Base-by-base conservation (phyloP, 2,797 vertebrate genomes). In the Bradypodion ventrale region DNA sequence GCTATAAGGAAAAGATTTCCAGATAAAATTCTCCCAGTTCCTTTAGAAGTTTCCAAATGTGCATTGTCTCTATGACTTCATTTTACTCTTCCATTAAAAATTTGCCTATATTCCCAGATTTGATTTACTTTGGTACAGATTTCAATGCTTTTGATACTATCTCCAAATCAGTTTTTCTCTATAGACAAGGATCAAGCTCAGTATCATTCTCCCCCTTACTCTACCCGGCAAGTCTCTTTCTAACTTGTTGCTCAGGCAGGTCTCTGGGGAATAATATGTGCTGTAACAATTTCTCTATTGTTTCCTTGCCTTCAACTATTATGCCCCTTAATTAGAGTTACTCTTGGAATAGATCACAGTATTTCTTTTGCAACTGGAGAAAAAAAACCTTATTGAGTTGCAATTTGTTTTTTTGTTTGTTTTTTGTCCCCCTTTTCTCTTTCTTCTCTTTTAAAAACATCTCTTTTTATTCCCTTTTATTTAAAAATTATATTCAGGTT, bases 251-350 rank as follows among this genome's bases (percentile, higher is more conserved):
- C 97, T 97, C 91, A 72, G 82, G 95, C 86, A 88, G 93, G 96
- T 97, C 97, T 97, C 98, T 49, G 84, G 97, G 97, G 98, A 97
- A 98, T 98, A 97, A 97, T 98, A 98, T 96, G 94, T 95, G 88
- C 95, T 88, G 95, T 95, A 97, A 97, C 97, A 97, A 97, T 98
- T 97, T 96, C 96, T 96, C 96, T 97, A 98, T 99, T 98, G 97
- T 98, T 98, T 99, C 97, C 97, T 97, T 85, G 94, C 90, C 94
- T 96, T 95, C 92, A 92, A 95, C 96, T 96, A 96, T 97, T 96
- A 96, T 96, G 94, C 93, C 94, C 91, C 92, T 95, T 96, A 97
- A 97, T 98, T 97, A 94, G 95, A 96, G 94, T 96, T 96, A 96
- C 96, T 97, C 94, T 95, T 96, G 95, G 96, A 97, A 94, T 92